phyloP scores from a whole-genome alignment of 2,888 invertebrate species.

The Taenaris catops region DNA sequence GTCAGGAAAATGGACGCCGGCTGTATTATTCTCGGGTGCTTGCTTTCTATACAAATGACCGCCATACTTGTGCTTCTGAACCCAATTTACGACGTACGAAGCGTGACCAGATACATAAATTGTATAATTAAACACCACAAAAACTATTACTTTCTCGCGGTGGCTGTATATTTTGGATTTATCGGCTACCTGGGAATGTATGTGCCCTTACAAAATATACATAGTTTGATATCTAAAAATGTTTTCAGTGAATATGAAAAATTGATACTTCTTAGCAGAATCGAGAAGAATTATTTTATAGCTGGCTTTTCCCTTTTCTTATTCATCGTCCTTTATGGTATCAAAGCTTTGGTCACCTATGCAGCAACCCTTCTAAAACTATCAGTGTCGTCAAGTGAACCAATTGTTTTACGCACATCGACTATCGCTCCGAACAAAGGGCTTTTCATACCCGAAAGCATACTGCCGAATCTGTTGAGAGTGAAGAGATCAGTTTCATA shows the following conservation, averaged over 20 bases:
- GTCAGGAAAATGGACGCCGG: slow-evolving; percentile 46
- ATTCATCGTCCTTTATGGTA: slow-evolving; percentile 48
- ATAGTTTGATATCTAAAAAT: slow-evolving; percentile 36
- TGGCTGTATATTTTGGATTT: slow-evolving; percentile 39
- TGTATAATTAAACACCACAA: slow-evolving; percentile 30
- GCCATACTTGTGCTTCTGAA: slow-evolving; percentile 51
- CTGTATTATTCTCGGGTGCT: slow-evolving; percentile 38
- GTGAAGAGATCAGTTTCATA: slow-evolving; percentile 58
- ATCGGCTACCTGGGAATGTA: slow-evolving; percentile 57
- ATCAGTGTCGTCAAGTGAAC: slow-evolving; percentile 29
- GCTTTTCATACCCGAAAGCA: slow-evolving; percentile 27
- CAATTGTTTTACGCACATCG: slow-evolving; percentile 20
- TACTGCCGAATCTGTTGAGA: slow-evolving; percentile 44
- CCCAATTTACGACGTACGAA: slow-evolving; percentile 49
- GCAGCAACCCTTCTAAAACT: slow-evolving; percentile 41
- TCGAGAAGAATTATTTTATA: slow-evolving; percentile 56
- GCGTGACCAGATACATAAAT: slow-evolving; percentile 37
- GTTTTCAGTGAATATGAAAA: slow-evolving; percentile 40
- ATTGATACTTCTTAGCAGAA: slow-evolving; percentile 36
- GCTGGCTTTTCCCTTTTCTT: slow-evolving; percentile 63
- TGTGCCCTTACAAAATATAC: slow-evolving; percentile 43
- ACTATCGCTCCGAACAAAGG: slow-evolving; percentile 18
- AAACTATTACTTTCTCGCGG: slow-evolving; percentile 27
- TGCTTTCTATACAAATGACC: slow-evolving; percentile 55
- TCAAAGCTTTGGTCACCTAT: slow-evolving; percentile 43